phyloP scores from a whole-genome alignment of 2,888 invertebrate genomes.

The Aethes cnicana region DNA sequence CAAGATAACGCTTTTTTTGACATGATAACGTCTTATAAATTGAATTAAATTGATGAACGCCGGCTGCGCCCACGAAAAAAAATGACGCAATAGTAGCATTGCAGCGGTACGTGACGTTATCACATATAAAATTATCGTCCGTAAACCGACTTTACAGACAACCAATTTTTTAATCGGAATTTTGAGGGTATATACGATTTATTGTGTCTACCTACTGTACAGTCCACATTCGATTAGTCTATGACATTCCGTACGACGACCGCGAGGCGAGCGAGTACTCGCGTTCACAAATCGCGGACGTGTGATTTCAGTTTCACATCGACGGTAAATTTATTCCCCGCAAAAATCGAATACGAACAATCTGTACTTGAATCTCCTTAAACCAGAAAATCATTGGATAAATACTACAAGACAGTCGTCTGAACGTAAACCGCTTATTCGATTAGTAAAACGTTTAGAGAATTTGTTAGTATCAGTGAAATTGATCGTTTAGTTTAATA shows the following conservation, averaged over 20 bases:
- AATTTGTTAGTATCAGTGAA: constrained; percentile 57
- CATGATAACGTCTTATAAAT: no score
- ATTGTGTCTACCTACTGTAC: no score
- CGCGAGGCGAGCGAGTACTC: constrained; percentile 40
- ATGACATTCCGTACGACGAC: constrained; percentile 46
- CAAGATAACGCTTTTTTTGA: no score
- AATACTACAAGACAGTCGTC: constrained; percentile 11
- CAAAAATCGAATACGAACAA: constrained; percentile 44
- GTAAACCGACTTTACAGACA: no score
- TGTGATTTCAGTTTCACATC: constrained; percentile 52
- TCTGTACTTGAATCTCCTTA: constrained; percentile 41
- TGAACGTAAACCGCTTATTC: constrained; percentile 73
- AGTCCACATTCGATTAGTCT: constrained; percentile 49
- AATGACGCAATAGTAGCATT: no score
- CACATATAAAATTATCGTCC: no score
- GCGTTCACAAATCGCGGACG: constrained; percentile 65
- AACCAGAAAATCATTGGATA: constrained; percentile 5
- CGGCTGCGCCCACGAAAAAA: no score
- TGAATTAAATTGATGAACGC: no score
- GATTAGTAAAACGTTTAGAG: constrained; percentile 63
- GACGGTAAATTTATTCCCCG: constrained; percentile 48
- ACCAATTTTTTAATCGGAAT: no score
- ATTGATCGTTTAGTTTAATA: constrained; percentile 49
- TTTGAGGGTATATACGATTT: no score
- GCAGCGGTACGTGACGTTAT: no score